These are phyloP conservation scores for Sphaeridia pumilis DNA, from an alignment of 2,888 invertebrate species.

Conservation along the genomic window DNA sequence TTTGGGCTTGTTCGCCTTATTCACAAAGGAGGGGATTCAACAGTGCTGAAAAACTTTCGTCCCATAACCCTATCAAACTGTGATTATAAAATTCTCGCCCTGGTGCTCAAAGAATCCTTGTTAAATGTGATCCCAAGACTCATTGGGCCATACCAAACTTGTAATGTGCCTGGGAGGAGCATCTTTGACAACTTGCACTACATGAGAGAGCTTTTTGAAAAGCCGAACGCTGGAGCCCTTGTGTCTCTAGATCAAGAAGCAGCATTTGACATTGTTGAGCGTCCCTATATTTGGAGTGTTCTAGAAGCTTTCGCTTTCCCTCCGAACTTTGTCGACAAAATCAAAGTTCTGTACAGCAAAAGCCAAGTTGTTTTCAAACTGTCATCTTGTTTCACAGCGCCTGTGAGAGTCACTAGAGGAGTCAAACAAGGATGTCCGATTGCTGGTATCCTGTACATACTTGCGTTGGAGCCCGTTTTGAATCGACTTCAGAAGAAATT, in stretches of 20 bases:
- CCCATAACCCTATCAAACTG: slow-evolving; percentile 3
- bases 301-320: not conserved
- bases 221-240: not conserved
- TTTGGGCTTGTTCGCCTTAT: not conserved
- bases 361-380: not conserved
- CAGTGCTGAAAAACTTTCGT: not conserved
- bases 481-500: too few species aligned
- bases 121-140: not conserved
- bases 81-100: slow-evolving; percentile 2
- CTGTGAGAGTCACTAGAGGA: not conserved
- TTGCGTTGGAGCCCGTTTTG: too few species aligned
- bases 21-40: slow-evolving; percentile 4
- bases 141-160: slow-evolving; percentile 5
- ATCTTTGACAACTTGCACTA: slow-evolving; percentile 3
- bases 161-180: not conserved
- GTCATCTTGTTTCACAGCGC: not conserved
- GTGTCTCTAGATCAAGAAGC: slow-evolving; percentile 1
- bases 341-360: not conserved
- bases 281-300: not conserved
- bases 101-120: not conserved
- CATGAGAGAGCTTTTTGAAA: not conserved
- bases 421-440: not conserved
- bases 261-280: not conserved
- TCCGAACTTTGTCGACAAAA: not conserved
- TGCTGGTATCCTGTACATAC: not conserved